Percentiles rank a stretch among this genome's conserved stretches.
Conservation (phyloP, 2,797 vertebrate genomes). For the Cyclura pinguis region DNA sequence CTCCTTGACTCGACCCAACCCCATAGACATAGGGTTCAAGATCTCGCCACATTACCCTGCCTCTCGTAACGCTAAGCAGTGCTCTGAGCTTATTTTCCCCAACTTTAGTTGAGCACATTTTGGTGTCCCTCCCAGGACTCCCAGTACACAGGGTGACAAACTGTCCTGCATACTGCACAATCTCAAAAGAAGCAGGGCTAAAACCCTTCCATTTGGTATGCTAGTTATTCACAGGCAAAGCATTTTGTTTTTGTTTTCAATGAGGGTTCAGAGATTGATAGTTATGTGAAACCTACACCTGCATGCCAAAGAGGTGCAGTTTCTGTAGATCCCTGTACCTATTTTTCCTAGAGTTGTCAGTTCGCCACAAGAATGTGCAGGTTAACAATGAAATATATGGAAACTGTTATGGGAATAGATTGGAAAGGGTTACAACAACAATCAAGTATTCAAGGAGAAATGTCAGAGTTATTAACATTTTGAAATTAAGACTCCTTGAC, state of each 20-base stretch:
- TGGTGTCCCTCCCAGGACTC: too few species aligned
- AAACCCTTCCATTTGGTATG: background rate
- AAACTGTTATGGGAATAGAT: background rate
- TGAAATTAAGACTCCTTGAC: slow-evolving; percentile 1
- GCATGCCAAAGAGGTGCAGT: background rate
- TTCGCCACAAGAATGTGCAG: background rate
- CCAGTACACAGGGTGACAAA: too few species aligned
- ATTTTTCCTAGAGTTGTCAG: background rate
- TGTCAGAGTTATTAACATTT: slow-evolving; percentile 16
- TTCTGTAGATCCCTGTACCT: background rate
- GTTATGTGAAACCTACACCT: background rate
- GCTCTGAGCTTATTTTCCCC: too few species aligned
- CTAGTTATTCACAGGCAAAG: background rate
- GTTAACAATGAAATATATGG: background rate
- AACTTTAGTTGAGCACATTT: too few species aligned
- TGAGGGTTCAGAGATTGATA: background rate
- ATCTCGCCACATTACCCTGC: too few species aligned
- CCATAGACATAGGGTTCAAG: too few species aligned
- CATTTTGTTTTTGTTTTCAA: background rate
- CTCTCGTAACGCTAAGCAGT: too few species aligned
- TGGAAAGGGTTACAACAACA: slow-evolving; percentile 15
- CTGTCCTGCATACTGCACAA: background rate
- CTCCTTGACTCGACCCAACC: too few species aligned
- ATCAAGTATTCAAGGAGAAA: slow-evolving; percentile 8
- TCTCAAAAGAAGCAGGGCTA: background rate